Conservation (phyloP, 2,888 invertebrate genomes). For the Xanthia togata region DNA sequence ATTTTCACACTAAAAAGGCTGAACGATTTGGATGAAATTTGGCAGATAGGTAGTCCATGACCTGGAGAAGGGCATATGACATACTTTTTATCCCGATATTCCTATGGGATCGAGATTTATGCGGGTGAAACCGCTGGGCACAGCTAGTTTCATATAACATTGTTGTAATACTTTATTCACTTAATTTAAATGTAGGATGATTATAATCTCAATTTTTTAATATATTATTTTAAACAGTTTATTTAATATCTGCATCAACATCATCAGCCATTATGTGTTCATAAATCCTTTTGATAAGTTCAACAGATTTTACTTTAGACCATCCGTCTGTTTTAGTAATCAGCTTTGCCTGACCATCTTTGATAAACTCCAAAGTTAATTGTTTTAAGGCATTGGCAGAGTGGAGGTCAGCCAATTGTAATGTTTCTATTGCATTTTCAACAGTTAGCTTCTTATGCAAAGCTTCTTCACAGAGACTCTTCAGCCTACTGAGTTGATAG, state of each 20-base stretch:
- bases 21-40: no score
- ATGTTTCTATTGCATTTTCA: slow-evolving; percentile 86
- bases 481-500: slow-evolving; percentile 84
- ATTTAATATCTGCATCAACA: slow-evolving; percentile 80
- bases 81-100: no score
- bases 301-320: slow-evolving; percentile 83
- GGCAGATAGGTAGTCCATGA: no score
- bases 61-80: no score
- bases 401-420: slow-evolving; percentile 85
- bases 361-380: slow-evolving; percentile 84
- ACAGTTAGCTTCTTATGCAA: slow-evolving; percentile 85
- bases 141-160: slow-evolving; percentile 1
- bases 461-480: slow-evolving; percentile 85
- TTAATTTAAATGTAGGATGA: not conserved
- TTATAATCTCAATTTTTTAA: not conserved
- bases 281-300: slow-evolving; percentile 85
- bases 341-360: slow-evolving; percentile 85
- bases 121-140: no score
- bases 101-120: no score
- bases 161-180: not conserved
- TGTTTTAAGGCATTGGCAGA: slow-evolving; percentile 82
- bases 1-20: no score
- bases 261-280: slow-evolving; percentile 86
- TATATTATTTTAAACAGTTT: not conserved
- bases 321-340: slow-evolving; percentile 87